phyloP scores from a whole-genome alignment of 1,140 invertebrate genomes.

The Globodera rostochiensis region DNA sequence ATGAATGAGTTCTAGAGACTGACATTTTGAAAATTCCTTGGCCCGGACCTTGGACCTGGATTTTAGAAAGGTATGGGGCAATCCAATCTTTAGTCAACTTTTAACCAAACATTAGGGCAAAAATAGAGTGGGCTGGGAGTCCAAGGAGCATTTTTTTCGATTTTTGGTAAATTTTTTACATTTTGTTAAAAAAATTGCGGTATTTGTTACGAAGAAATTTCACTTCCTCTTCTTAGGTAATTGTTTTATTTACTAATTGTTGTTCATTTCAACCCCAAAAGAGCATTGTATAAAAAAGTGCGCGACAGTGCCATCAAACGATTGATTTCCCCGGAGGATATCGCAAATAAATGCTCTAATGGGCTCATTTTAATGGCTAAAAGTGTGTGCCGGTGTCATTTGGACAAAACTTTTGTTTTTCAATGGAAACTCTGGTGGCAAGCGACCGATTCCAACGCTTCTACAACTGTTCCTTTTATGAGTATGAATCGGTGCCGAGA shows the following conservation, averaged over 20 bases:
- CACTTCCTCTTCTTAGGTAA: too few species aligned
- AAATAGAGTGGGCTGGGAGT: too few species aligned
- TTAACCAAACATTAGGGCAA: too few species aligned
- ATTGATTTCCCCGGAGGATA: background rate
- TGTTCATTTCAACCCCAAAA: background rate
- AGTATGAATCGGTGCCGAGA: slow-evolving; percentile 21
- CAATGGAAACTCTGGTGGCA: slow-evolving; percentile 22
- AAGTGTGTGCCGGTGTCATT: background rate
- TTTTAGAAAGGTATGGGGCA: too few species aligned
- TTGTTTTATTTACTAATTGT: background rate
- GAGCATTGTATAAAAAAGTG: background rate
- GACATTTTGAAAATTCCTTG: too few species aligned
- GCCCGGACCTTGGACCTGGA: too few species aligned
- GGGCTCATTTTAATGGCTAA: background rate
- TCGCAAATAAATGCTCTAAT: background rate
- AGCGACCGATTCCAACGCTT: slow-evolving; percentile 9
- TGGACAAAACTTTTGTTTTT: background rate
- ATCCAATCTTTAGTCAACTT: too few species aligned
- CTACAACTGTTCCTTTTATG: slow-evolving; percentile 34
- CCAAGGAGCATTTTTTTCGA: too few species aligned
- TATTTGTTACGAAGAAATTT: too few species aligned
- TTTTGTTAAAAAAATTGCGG: too few species aligned
- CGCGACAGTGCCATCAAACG: background rate
- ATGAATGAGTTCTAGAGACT: too few species aligned
- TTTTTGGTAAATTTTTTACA: too few species aligned